Base-by-base conservation (phyloP, 2,113 vertebrate genomes). In the Lepus europaeus region DNA sequence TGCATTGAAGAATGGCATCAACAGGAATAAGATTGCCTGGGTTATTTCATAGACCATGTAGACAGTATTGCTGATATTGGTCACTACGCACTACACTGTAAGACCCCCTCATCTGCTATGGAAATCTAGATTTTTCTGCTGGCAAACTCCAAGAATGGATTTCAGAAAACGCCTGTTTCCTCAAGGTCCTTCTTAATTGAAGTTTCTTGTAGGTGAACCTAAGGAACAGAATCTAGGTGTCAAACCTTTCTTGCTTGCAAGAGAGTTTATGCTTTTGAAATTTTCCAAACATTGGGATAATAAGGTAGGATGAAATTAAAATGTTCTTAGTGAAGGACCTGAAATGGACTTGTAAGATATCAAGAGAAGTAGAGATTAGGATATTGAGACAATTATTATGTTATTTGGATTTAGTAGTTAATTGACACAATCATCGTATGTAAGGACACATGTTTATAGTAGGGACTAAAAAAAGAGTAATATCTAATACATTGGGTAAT, bases 331-430 rank as follows among this genome's bases (percentile, higher is more conserved):
- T 27, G 6, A 39, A n/a, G 25, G 39, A 3, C 27, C 4, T 68
- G 29, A 90, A 61, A 5, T 66, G 2, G 29, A 63, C 0, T 59
- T 88, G 73, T 3, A 73, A 9, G 11, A 84, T 95, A 79, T 33
- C 3, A 49, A 76, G 27, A 79, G 3, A 31, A 0, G 6, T 45
- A 25, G 23, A 51, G 23, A 96, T 84, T 10, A 66, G 31, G 4
- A 45, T 29, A 23, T 27, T 45, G 13, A 66, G 9, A 74, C 29
- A 53, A 20, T 63, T 2, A 3, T 86, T 87, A 49, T 74, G 11
- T 68, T 86, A 78, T 20, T 85, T 12, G 11, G 69, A 89, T 69
- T 91, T 87, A 95, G 51, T 93, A 69, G 33, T 56, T 89, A 95
- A 45, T 53, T 82, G 8, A 86, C 73, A 45, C 3, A 92, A 25